phyloP scores from a whole-genome alignment of 2,797 vertebrate species.

The Sebastes matsubarae region DNA sequence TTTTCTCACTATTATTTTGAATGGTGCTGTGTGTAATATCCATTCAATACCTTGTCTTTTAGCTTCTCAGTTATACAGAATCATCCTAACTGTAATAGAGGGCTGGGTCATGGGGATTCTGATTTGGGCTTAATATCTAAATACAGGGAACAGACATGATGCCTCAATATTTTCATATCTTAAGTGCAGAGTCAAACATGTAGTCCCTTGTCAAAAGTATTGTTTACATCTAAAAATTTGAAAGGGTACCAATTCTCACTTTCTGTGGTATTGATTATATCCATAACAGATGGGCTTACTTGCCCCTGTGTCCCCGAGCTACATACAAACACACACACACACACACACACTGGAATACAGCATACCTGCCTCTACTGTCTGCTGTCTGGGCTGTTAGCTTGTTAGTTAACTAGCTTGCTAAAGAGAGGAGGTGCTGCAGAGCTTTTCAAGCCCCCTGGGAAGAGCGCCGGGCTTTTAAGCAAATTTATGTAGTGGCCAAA shows the following conservation, averaged over 20 bases:
- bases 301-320: background rate
- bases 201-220: background rate
- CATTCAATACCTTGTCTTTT: background rate
- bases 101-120: background rate
- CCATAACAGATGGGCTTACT: background rate
- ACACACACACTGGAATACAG: background rate
- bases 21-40: background rate
- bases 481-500: too few relatives aligned
- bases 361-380: too few relatives aligned
- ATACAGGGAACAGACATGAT: background rate
- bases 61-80: background rate
- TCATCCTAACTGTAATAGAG: background rate
- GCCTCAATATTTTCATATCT: background rate
- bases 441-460: too few relatives aligned
- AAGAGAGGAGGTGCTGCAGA: too few relatives aligned
- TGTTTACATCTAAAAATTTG: background rate
- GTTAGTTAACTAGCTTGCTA: too few relatives aligned
- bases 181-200: background rate
- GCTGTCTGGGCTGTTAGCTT: too few relatives aligned
- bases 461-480: too few relatives aligned
- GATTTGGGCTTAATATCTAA: background rate
- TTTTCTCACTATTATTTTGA: background rate
- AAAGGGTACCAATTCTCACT: background rate
- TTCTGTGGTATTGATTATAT: background rate
- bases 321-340: background rate